Evolutionary conservation across 2,888 invertebrate genomes (phyloP).

Genomic region (Macaria notata): DNA sequence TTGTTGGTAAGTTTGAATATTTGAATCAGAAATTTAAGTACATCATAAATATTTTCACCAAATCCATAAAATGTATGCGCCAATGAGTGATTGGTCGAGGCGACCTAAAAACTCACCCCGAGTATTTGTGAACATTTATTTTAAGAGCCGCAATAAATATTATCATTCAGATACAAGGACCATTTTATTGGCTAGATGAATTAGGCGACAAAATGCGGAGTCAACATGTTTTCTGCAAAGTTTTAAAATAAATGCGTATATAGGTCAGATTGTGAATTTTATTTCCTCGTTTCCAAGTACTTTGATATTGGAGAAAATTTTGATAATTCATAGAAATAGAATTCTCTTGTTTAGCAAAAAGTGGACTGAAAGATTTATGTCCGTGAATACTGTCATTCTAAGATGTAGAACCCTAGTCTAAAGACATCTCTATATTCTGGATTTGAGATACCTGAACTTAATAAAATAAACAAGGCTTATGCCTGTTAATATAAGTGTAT

Average conservation of each 20-base stretch:
- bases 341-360: too few relatives aligned
- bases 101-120: conserved; percentile 10
- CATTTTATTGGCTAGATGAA: conserved; percentile 28
- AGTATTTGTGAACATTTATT: conserved; percentile 22
- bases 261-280: conserved; percentile 24
- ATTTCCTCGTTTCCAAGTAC: conserved; percentile 14
- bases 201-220: conserved; percentile 24
- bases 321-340: too few relatives aligned
- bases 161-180: conserved; percentile 27
- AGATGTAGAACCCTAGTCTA: too few relatives aligned
- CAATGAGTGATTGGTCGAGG: conserved; percentile 12
- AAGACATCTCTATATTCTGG: too few relatives aligned
- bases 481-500: too few relatives aligned
- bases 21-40: too few relatives aligned
- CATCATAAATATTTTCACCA: too few relatives aligned
- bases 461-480: too few relatives aligned
- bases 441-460: too few relatives aligned
- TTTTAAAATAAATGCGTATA: conserved; percentile 16
- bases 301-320: not conserved
- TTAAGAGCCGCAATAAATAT: conserved; percentile 29
- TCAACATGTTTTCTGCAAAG: conserved; percentile 18
- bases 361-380: too few relatives aligned
- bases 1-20: too few relatives aligned
- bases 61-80: conserved; percentile 10
- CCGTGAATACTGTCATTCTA: too few relatives aligned